Conservation (phyloP, 2,113 vertebrate species). For the Oplegnathus fasciatus region DNA sequence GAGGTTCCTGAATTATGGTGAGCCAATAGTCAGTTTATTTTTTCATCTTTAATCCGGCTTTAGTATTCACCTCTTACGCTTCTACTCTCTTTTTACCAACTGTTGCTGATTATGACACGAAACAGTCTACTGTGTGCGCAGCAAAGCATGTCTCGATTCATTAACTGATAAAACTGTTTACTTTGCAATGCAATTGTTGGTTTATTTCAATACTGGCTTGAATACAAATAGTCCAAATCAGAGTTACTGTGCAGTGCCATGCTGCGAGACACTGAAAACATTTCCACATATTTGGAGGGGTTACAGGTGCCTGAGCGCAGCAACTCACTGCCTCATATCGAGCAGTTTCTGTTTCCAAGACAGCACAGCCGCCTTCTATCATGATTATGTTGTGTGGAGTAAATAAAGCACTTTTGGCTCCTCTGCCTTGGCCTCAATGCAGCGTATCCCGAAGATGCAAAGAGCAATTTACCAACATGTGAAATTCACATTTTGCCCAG, state of each 20-base stretch:
- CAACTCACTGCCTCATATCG: slow-evolving; percentile 1
- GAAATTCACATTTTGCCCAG: slow-evolving; percentile 48
- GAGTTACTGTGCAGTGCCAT: background rate
- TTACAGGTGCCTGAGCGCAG: slow-evolving; percentile 30
- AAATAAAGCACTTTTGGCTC: slow-evolving; percentile 50
- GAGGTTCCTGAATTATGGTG: background rate
- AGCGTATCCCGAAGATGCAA: slow-evolving; percentile 49
- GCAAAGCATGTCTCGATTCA: background rate
- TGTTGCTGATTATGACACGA: slow-evolving; percentile 17
- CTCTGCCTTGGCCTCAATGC: slow-evolving; percentile 8
- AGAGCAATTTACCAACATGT: slow-evolving; percentile 65
- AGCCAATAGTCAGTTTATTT: background rate
- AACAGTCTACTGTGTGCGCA: background rate
- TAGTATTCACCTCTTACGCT: background rate
- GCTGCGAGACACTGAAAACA: background rate
- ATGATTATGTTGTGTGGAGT: slow-evolving; percentile 41
- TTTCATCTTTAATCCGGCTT: slow-evolving; percentile 1
- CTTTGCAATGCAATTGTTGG: slow-evolving; percentile 3
- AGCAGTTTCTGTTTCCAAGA: slow-evolving; percentile 39
- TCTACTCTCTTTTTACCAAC: slow-evolving; percentile 1
- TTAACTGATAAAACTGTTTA: slow-evolving; percentile 36
- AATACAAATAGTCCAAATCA: background rate
- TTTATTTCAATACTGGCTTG: background rate
- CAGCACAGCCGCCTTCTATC: slow-evolving; percentile 14
- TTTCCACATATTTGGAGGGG: slow-evolving; percentile 37